These are phyloP conservation scores for Coremacera marginata DNA, from an alignment of 2,888 invertebrate genomes.

Conservation along the genomic window DNA sequence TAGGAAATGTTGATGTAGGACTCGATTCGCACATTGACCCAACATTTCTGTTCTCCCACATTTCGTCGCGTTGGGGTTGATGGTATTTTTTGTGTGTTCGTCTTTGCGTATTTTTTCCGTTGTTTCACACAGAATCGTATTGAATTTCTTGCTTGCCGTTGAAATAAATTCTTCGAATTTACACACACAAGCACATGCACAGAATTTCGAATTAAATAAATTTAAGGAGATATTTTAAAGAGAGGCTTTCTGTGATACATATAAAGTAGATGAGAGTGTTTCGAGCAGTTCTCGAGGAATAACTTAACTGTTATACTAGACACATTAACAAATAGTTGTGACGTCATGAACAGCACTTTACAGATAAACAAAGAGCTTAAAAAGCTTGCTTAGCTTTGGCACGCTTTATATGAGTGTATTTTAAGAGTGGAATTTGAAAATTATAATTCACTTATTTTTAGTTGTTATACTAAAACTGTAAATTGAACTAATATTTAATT, in stretches of 20 bases:
- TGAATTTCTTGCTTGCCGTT: background rate
- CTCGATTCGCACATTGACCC: conserved; percentile 33
- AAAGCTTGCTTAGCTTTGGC: conserved; percentile 1
- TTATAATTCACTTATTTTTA: too few relatives aligned
- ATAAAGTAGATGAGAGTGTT: background rate
- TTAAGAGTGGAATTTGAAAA: too few relatives aligned
- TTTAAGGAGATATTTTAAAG: background rate
- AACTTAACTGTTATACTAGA: conserved; percentile 29
- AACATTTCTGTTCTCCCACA: background rate
- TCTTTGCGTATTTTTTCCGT: background rate
- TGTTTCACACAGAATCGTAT: background rate
- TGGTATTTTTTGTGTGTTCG: conserved; percentile 3
- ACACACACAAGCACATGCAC: background rate
- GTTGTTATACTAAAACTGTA: too few relatives aligned
- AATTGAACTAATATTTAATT: too few relatives aligned
- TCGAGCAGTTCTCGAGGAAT: too few relatives aligned
- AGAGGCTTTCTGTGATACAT: background rate
- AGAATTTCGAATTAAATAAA: background rate
- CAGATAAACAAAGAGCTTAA: background rate
- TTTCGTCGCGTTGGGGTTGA: background rate
- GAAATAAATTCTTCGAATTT: background rate
- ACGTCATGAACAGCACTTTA: background rate
- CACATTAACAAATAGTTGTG: conserved; percentile 7
- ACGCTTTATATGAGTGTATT: too few relatives aligned
- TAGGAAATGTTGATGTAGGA: conserved; percentile 36